These are phyloP conservation scores for Eurytemora carolleeae DNA, from an alignment of 1,140 invertebrate genomes.

Conservation along the genomic window DNA sequence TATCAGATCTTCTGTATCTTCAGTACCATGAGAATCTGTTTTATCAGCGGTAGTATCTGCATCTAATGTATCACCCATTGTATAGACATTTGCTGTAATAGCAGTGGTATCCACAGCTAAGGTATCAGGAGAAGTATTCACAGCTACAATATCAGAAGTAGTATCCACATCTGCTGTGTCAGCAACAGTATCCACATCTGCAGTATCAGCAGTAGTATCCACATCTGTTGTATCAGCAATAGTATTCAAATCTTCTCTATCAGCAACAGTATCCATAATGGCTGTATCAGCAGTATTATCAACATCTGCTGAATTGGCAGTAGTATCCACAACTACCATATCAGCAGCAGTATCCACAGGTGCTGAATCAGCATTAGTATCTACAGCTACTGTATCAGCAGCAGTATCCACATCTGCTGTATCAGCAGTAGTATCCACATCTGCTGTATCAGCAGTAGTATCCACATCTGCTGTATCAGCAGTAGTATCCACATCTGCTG, in stretches of 20 bases:
- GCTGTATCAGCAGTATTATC: background rate
- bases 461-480: background rate
- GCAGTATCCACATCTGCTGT: background rate
- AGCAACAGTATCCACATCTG: background rate
- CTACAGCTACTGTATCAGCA: slow-evolving; percentile 5
- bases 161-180: background rate
- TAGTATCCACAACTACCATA: background rate
- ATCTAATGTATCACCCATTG: background rate
- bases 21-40: background rate
- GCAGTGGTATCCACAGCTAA: slow-evolving; percentile 10
- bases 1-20: background rate
- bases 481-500: background rate
- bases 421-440: background rate
- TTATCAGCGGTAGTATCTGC: background rate
- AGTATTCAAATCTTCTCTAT: background rate
- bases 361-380: slow-evolving; percentile 1
- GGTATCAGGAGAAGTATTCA: background rate
- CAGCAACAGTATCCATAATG: background rate
- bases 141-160: background rate
- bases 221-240: slow-evolving; percentile 10
- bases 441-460: background rate
- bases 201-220: background rate
- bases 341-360: background rate
- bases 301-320: background rate
- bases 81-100: background rate